Percentiles rank a stretch among this genome's conserved stretches.
These are phyloP conservation scores for Taphrorychus bicolor DNA, from an alignment of 2,888 invertebrate genomes.

Conservation along the genomic window DNA sequence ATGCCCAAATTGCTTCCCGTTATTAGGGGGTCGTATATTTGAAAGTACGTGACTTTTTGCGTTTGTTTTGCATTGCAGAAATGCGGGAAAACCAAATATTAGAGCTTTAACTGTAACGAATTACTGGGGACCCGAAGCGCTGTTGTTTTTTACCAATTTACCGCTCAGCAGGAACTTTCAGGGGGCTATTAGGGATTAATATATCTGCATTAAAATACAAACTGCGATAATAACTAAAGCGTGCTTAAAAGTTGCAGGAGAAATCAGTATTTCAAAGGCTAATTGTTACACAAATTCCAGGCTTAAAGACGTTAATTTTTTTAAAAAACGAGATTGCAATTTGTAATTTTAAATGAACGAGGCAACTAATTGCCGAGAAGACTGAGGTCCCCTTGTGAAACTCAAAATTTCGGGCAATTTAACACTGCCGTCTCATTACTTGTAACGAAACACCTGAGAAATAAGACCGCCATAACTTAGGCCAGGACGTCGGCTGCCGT, in stretches of 20 bases:
- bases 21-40: slow-evolving; percentile 29
- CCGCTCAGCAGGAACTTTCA: slow-evolving; percentile 17
- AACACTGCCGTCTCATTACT: slow-evolving; percentile 35
- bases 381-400: background rate
- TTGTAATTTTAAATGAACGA: background rate
- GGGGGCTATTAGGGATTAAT: slow-evolving; percentile 20
- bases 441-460: slow-evolving; percentile 39
- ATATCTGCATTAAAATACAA: too few relatives aligned
- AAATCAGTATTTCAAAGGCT: too few relatives aligned
- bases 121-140: slow-evolving; percentile 1
- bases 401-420: slow-evolving; percentile 29
- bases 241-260: background rate
- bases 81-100: slow-evolving; percentile 29
- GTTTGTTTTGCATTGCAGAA: slow-evolving; percentile 25
- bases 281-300: background rate
- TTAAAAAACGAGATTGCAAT: background rate
- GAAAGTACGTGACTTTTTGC: slow-evolving; percentile 25
- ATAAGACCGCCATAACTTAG: slow-evolving; percentile 28
- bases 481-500: slow-evolving; percentile 6
- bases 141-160: slow-evolving; percentile 19
- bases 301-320: too few relatives aligned
- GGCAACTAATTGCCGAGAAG: background rate
- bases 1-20: slow-evolving; percentile 31
- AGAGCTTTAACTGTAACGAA: slow-evolving; percentile 1
- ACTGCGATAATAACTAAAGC: background rate